phyloP scores from a whole-genome alignment of 1,140 invertebrate species.

The Battus philenor region DNA sequence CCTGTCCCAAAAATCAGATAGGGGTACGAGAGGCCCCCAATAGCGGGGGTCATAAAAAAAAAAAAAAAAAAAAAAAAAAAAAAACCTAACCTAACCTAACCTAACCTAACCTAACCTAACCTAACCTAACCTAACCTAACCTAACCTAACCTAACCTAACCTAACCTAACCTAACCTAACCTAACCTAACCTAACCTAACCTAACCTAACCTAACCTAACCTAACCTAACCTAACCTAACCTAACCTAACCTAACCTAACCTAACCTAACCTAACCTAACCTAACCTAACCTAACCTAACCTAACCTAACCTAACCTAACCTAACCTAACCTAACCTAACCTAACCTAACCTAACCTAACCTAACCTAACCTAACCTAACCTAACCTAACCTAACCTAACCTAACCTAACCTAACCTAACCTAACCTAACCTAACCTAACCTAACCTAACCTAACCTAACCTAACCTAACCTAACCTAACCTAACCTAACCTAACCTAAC shows the following conservation, averaged over 20 bases:
- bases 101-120: constrained; percentile 34
- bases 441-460: constrained; percentile 29
- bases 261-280: constrained; percentile 49
- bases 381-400: constrained; percentile 32
- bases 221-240: constrained; percentile 35
- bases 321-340: constrained; percentile 33
- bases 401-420: constrained; percentile 31
- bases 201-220: constrained; percentile 37
- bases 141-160: constrained; percentile 33
- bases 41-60: too few species aligned
- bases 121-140: constrained; percentile 30
- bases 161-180: constrained; percentile 34
- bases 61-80: too few species aligned
- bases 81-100: constrained; percentile 35
- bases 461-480: constrained; percentile 16
- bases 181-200: constrained; percentile 69
- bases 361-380: constrained; percentile 33
- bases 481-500: constrained; percentile 18
- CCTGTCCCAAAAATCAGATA: constrained; percentile 28
- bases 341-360: constrained; percentile 28
- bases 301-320: constrained; percentile 41
- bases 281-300: constrained; percentile 53
- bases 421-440: constrained; percentile 31
- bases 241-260: constrained; percentile 35
- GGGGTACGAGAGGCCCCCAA: too few species aligned